phyloP scores from a whole-genome alignment of 2,113 vertebrate species.

The Cryptomyrus ogoouensis region DNA sequence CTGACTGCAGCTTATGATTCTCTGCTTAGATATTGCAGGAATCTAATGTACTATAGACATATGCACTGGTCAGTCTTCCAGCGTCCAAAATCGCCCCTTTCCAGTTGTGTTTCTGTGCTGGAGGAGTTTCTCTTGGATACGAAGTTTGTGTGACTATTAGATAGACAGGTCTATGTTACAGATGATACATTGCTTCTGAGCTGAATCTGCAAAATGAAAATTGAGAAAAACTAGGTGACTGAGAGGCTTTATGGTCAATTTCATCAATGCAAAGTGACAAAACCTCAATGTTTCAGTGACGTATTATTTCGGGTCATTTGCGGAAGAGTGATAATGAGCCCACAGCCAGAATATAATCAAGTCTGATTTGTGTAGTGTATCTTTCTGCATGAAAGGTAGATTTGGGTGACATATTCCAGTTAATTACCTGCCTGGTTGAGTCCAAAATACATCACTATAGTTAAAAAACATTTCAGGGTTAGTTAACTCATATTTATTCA shows the following conservation, averaged over 20 bases:
- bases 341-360: not conserved
- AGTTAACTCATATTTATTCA: not conserved
- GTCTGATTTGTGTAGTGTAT: not conserved
- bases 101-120: not conserved
- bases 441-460: not conserved
- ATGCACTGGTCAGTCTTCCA: not conserved
- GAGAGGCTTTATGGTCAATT: not conserved
- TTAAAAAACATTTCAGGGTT: not conserved
- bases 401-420: not conserved
- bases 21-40: not conserved
- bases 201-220: not conserved
- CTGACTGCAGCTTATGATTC: too few relatives aligned
- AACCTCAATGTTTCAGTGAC: not conserved
- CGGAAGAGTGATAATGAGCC: not conserved
- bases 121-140: not conserved
- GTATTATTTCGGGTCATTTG: not conserved
- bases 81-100: not conserved
- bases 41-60: not conserved
- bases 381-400: not conserved
- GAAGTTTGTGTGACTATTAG: not conserved
- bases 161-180: not conserved
- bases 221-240: not conserved
- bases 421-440: not conserved
- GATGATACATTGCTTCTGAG: not conserved
- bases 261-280: not conserved